A percentile compares a stretch with the other conserved stretches of the same genome.
These are phyloP conservation scores for Lutraria rhynchaena DNA, from an alignment of 1,140 invertebrate species.

Conservation along the genomic window DNA sequence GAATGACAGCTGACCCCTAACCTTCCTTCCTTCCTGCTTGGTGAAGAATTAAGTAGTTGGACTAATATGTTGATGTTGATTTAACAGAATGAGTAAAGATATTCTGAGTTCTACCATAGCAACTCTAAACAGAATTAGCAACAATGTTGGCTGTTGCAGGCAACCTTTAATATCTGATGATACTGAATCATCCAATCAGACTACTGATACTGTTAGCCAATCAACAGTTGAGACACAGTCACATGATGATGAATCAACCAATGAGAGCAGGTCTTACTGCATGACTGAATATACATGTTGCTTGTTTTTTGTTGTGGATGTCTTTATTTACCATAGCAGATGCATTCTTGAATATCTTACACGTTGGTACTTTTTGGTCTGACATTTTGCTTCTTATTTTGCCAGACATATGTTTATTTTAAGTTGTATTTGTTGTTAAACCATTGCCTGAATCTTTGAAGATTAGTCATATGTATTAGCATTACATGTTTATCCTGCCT, in stretches of 20 bases:
- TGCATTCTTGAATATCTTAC: no score
- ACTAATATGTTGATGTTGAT: slow-evolving; percentile 5
- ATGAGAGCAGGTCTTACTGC: slow-evolving; percentile 56
- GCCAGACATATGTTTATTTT: no score
- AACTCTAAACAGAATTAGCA: slow-evolving; percentile 35
- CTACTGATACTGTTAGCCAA: slow-evolving; percentile 21
- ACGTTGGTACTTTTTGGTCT: no score
- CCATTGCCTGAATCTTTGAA: no score
- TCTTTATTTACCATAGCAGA: background rate
- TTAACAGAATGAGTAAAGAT: slow-evolving; percentile 50
- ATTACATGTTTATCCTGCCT: no score
- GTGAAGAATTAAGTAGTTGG: no score
- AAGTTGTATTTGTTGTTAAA: no score
- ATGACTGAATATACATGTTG: slow-evolving; percentile 22
- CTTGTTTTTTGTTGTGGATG: slow-evolving; percentile 1
- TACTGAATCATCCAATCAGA: slow-evolving; percentile 30
- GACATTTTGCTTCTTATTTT: no score
- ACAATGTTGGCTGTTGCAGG: slow-evolving; percentile 52
- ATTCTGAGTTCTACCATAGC: slow-evolving; percentile 52
- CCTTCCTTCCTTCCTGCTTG: no score
- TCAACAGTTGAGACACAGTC: slow-evolving; percentile 38
- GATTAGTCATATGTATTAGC: no score
- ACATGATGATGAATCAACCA: slow-evolving; percentile 41
- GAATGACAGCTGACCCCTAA: no score
- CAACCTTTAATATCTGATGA: slow-evolving; percentile 32